These are phyloP conservation scores for Lathronympha strigana DNA, from an alignment of 2,888 invertebrate genomes.

Conservation along the genomic window DNA sequence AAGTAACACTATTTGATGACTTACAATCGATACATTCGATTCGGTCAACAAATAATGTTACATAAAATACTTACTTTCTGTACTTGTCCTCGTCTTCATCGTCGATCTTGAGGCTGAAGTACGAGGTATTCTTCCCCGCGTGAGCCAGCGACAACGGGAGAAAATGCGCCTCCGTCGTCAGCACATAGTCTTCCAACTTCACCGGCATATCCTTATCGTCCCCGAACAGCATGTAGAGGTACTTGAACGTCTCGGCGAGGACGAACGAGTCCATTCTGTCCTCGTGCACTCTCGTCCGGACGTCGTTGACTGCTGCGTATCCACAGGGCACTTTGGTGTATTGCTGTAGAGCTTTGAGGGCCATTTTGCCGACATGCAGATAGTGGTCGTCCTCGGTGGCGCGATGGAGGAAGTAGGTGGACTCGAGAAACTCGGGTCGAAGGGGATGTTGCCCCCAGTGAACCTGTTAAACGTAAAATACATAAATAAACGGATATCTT, in stretches of 20 bases:
- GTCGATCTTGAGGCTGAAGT: constrained; percentile 77
- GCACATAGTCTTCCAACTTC: constrained; percentile 93
- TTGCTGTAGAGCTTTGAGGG: constrained; percentile 94
- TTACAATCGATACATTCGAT: too few relatives aligned
- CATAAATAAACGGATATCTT: too few relatives aligned
- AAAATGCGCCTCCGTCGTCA: constrained; percentile 98
- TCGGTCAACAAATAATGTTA: not conserved
- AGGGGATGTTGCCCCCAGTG: constrained; percentile 99
- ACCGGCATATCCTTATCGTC: constrained; percentile 92
- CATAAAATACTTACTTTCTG: constrained; percentile 63
- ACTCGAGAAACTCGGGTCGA: constrained; percentile 98
- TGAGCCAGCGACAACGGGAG: constrained; percentile 93
- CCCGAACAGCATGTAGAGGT: constrained; percentile 96
- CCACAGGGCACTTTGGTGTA: constrained; percentile 98
- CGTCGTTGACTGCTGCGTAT: constrained; percentile 98
- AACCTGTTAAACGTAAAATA: constrained; percentile 81
- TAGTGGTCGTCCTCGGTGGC: constrained; percentile 99
- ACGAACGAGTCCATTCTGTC: constrained; percentile 99
- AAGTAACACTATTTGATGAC: too few relatives aligned
- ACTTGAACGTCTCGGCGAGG: constrained; percentile 98
- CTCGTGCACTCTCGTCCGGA: constrained; percentile 94
- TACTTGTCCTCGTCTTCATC: constrained; percentile 75
- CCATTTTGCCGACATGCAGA: constrained; percentile 94
- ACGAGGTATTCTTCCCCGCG: constrained; percentile 79
- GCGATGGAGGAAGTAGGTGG: constrained; percentile 97